A percentile compares a stretch with the other conserved stretches of the same genome.
Evolutionary conservation across 2,113 vertebrate genomes (phyloP).

Genomic region (Jacana jacana): DNA sequence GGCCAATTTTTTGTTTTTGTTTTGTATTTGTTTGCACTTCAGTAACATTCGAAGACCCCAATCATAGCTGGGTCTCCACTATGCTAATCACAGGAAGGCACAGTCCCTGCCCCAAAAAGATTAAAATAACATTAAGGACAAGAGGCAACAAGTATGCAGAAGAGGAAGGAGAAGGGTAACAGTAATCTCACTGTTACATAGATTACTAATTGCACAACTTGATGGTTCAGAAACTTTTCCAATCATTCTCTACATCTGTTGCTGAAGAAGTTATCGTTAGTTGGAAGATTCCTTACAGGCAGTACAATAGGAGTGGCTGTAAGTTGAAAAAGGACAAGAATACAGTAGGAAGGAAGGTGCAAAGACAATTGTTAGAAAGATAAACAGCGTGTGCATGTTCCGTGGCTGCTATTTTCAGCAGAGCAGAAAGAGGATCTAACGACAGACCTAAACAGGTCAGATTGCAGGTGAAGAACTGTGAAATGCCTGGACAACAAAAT

Average conservation of each 20-base stretch:
- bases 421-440: neutral
- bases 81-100: conserved; percentile 51
- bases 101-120: conserved; percentile 62
- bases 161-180: conserved; percentile 35
- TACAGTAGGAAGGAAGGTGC: neutral
- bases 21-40: conserved; percentile 36
- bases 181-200: conserved; percentile 47
- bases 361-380: conserved; percentile 37
- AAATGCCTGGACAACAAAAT: neutral
- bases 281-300: neutral
- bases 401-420: neutral
- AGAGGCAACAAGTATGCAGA: conserved; percentile 37
- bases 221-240: conserved; percentile 2
- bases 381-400: conserved; percentile 6
- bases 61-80: conserved; percentile 38
- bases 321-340: neutral
- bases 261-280: conserved; percentile 18
- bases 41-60: conserved; percentile 55
- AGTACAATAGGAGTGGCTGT: neutral
- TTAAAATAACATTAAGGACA: conserved; percentile 65
- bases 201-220: neutral
- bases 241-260: neutral
- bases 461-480: neutral
- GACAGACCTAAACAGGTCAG: neutral
- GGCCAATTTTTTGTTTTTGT: conserved; percentile 35